Percentiles rank a stretch among this genome's conserved stretches.
phyloP scores from a whole-genome alignment of 2,888 invertebrate genomes.

The Sympetrum striolatum region DNA sequence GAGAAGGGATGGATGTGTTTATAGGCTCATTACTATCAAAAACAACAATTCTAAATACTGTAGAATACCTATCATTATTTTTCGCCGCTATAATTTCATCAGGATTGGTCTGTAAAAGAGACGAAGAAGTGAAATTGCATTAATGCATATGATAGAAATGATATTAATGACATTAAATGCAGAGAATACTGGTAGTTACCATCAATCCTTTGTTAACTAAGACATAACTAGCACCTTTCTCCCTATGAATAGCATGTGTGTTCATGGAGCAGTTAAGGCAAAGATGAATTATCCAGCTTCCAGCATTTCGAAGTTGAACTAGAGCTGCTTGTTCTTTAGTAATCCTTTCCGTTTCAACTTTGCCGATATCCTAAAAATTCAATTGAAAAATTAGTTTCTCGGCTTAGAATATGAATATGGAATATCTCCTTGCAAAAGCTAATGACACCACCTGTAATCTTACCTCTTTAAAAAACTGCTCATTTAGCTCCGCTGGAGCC shows the following conservation, averaged over 20 bases:
- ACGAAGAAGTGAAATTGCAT: background rate
- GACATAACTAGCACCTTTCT: constrained; percentile 63
- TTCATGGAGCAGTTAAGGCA: constrained; percentile 71
- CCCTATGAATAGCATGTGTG: constrained; percentile 69
- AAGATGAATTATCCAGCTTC: constrained; percentile 68
- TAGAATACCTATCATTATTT: constrained; percentile 71
- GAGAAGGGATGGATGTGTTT: constrained; percentile 46
- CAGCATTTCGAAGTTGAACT: constrained; percentile 64
- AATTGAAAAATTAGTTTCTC: constrained; percentile 45
- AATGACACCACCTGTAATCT: constrained; percentile 54
- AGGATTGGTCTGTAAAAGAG: constrained; percentile 63
- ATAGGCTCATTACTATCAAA: constrained; percentile 64
- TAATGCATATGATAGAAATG: background rate
- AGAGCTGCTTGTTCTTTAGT: constrained; percentile 67
- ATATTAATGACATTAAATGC: background rate
- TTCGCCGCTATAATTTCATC: constrained; percentile 69
- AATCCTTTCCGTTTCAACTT: constrained; percentile 63
- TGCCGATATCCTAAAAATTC: constrained; percentile 62
- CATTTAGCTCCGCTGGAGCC: constrained; percentile 66
- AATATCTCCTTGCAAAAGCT: constrained; percentile 52
- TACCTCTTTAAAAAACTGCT: constrained; percentile 74
- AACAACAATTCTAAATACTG: constrained; percentile 74
- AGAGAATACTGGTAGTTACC: background rate
- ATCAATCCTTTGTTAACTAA: constrained; percentile 64
- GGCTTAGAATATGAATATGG: constrained; percentile 49